These are phyloP conservation scores for Misgurnus anguillicaudatus DNA, from an alignment of 2,113 vertebrate species.

Conservation along the genomic window DNA sequence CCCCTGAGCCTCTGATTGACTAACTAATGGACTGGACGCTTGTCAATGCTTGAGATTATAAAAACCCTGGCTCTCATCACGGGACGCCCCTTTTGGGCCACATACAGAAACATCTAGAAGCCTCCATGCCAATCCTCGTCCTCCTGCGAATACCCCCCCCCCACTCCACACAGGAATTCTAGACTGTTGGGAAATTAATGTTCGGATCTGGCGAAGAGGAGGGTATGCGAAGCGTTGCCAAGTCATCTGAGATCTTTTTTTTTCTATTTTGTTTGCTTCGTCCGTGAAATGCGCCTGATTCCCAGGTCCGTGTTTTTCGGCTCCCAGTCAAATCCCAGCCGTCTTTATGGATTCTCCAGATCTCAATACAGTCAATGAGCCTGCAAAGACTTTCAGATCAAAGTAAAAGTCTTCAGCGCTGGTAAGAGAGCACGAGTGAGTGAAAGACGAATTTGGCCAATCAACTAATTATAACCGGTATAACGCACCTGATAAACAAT, in stretches of 20 bases:
- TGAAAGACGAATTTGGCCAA: slow-evolving; percentile 47
- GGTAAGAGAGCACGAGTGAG: slow-evolving; percentile 42
- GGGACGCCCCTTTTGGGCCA: slow-evolving; percentile 53
- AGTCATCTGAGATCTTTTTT: slow-evolving; percentile 72
- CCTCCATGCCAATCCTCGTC: slow-evolving; percentile 60
- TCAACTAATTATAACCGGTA: slow-evolving; percentile 56
- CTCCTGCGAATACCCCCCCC: slow-evolving; percentile 47
- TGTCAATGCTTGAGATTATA: slow-evolving; percentile 73
- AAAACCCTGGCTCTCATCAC: slow-evolving; percentile 60
- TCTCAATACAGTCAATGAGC: slow-evolving; percentile 79
- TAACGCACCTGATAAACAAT: slow-evolving; percentile 56
- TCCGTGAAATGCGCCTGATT: slow-evolving; percentile 66
- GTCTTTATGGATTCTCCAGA: slow-evolving; percentile 75
- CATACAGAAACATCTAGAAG: slow-evolving; percentile 66
- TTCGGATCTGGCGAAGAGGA: slow-evolving; percentile 62
- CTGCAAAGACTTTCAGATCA: slow-evolving; percentile 77
- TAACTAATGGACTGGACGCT: slow-evolving; percentile 72
- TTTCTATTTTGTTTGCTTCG: slow-evolving; percentile 72
- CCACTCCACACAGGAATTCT: slow-evolving; percentile 65
- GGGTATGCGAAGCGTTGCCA: slow-evolving; percentile 70
- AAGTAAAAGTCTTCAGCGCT: slow-evolving; percentile 69
- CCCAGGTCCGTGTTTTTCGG: slow-evolving; percentile 68
- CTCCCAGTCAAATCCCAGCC: slow-evolving; percentile 71
- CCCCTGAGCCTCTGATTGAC: slow-evolving; percentile 63
- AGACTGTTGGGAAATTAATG: slow-evolving; percentile 76